A percentile compares a stretch with the other conserved stretches of the same genome.
Conservation (phyloP, 2,888 invertebrate genomes). For the Crematogaster levior region DNA sequence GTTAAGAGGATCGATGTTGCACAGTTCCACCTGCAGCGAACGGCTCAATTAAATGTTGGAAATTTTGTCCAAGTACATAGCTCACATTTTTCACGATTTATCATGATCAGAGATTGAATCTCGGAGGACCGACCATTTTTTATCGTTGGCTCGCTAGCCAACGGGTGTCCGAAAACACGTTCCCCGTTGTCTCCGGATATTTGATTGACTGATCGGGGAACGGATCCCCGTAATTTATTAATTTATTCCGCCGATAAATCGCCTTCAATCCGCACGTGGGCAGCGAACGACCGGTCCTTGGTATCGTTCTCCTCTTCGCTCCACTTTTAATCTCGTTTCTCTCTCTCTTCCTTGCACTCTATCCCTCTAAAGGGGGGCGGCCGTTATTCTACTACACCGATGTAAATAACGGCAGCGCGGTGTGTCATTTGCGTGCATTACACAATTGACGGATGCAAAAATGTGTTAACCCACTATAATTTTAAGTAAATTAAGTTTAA, state of each 20-base stretch:
- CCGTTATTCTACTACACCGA: constrained; percentile 56
- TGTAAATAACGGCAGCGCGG: constrained; percentile 48
- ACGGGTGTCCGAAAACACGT: constrained; percentile 40
- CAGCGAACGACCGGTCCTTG: constrained; percentile 62
- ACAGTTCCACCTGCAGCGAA: background rate
- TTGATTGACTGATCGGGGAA: constrained; percentile 64
- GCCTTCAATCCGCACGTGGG: constrained; percentile 74
- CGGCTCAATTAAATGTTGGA: constrained; percentile 23
- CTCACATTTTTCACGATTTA: constrained; percentile 18
- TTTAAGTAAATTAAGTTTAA: constrained; percentile 34
- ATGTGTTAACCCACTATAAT: constrained; percentile 11
- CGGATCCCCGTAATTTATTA: constrained; percentile 72
- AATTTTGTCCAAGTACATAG: background rate
- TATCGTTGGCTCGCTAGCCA: constrained; percentile 3
- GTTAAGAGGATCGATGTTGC: background rate
- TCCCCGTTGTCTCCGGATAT: constrained; percentile 27
- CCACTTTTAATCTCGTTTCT: constrained; percentile 27
- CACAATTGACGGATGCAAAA: constrained; percentile 47
- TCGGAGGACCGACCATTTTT: constrained; percentile 37
- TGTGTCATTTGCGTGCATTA: constrained; percentile 44
- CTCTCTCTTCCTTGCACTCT: background rate
- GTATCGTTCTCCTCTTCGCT: constrained; percentile 26
- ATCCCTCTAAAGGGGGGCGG: constrained; percentile 33
- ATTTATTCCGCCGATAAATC: constrained; percentile 78
- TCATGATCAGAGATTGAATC: constrained; percentile 11